Evolutionary conservation across 1,140 invertebrate species (phyloP).

Genomic region (Drosophila simulans): DNA sequence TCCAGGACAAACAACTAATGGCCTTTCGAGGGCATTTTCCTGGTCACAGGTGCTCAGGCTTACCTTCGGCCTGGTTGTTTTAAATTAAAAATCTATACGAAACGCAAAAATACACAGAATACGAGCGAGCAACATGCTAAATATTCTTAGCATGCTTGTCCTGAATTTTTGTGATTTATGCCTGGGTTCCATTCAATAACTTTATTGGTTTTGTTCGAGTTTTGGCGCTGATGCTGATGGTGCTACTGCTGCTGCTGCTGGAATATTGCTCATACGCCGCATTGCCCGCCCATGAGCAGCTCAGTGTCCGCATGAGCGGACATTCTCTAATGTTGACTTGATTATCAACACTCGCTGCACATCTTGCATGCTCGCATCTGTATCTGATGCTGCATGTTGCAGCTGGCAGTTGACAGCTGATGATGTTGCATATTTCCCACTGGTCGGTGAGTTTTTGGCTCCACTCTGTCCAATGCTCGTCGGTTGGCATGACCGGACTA

Average conservation of each 20-base stretch:
- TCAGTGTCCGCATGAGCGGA: constrained; percentile 60
- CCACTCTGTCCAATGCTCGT: constrained; percentile 1
- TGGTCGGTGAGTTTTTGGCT: constrained; percentile 28
- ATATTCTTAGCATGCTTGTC: constrained; percentile 31
- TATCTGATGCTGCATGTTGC: constrained; percentile 49
- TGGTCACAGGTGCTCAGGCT: constrained; percentile 58
- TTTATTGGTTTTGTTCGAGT: constrained; percentile 64
- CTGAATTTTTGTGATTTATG: constrained; percentile 46
- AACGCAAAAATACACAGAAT: constrained; percentile 35
- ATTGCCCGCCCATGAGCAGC: constrained; percentile 40
- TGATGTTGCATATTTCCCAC: constrained; percentile 61
- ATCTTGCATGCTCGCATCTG: constrained; percentile 58
- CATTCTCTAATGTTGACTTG: constrained; percentile 67
- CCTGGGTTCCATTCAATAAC: constrained; percentile 35
- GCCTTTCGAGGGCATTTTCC: constrained; percentile 74
- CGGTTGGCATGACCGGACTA: constrained; percentile 26
- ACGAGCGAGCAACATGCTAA: constrained; percentile 31
- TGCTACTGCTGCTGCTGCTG: constrained; percentile 7
- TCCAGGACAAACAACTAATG: constrained; percentile 78
- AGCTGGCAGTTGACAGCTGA: constrained; percentile 70
- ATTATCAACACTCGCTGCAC: constrained; percentile 74
- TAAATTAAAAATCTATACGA: constrained; percentile 75
- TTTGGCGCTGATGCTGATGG: constrained; percentile 26
- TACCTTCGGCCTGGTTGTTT: constrained; percentile 65
- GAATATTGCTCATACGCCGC: constrained; percentile 69